A percentile compares a stretch with the other conserved stretches of the same genome.
Conservation (phyloP, 2,797 vertebrate genomes). For the Girardinus metallicus region DNA sequence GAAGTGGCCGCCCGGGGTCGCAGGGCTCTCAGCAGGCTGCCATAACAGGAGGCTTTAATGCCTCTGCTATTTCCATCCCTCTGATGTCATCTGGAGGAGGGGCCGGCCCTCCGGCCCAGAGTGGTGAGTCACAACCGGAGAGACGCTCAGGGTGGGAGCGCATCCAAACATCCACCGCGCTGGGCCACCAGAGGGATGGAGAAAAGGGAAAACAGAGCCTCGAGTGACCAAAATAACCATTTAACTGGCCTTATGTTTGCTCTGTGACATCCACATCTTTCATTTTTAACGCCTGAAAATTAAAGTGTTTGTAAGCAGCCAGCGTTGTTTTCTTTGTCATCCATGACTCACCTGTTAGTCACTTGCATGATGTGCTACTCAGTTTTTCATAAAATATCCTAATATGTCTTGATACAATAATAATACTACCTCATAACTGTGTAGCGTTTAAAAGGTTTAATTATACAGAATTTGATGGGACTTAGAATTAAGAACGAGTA, state of each 20-base stretch:
- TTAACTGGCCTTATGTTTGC: background rate
- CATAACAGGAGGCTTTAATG: slow-evolving; percentile 68
- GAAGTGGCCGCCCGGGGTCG: slow-evolving; percentile 46
- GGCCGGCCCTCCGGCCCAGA: slow-evolving; percentile 51
- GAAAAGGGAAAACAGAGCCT: background rate
- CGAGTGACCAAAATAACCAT: background rate
- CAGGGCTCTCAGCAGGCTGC: slow-evolving; percentile 55
- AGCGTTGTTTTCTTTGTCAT: background rate
- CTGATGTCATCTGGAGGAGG: slow-evolving; percentile 77
- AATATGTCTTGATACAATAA: background rate
- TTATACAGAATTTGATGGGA: background rate
- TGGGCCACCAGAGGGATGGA: slow-evolving; percentile 16
- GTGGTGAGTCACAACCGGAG: slow-evolving; percentile 69
- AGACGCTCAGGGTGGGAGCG: slow-evolving; percentile 26
- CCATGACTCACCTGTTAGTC: background rate
- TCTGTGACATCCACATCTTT: background rate
- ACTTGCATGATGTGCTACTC: background rate
- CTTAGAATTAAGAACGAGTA: background rate
- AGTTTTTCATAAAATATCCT: background rate
- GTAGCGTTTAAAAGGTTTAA: background rate
- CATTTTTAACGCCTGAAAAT: background rate
- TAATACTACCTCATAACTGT: background rate
- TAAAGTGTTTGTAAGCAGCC: background rate
- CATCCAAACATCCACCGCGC: slow-evolving; percentile 35
- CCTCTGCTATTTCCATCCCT: slow-evolving; percentile 73